Percentiles rank a stretch among this genome's conserved stretches.
These are phyloP conservation scores for Trichogramma pretiosum DNA, from an alignment of 1,140 invertebrate genomes.

Conservation along the genomic window DNA sequence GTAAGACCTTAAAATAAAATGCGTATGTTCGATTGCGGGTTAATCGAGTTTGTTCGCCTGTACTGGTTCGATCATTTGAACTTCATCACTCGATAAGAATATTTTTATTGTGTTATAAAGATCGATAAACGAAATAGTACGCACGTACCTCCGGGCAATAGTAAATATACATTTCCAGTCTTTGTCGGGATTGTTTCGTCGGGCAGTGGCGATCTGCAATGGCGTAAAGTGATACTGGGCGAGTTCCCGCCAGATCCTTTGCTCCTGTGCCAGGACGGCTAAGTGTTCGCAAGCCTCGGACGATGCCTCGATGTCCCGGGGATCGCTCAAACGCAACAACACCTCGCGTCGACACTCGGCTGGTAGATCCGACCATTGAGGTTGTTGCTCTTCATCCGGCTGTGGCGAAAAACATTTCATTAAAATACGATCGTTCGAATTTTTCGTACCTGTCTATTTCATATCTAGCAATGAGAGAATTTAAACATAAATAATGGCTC, in stretches of 20 bases:
- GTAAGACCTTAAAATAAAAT: conserved; percentile 57
- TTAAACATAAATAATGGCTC: no score
- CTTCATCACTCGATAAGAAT: neutral
- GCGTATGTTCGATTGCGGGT: no score
- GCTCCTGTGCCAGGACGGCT: conserved; percentile 74
- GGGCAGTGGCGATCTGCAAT: conserved; percentile 61
- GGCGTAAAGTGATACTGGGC: conserved; percentile 86
- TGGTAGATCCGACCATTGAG: conserved; percentile 82
- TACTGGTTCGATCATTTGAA: neutral
- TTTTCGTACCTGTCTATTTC: neutral
- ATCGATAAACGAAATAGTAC: no score
- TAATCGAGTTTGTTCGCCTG: conserved; percentile 5
- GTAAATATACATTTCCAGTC: conserved; percentile 43
- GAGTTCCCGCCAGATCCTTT: conserved; percentile 84
- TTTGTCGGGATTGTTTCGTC: conserved; percentile 54
- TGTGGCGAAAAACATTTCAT: conserved; percentile 41
- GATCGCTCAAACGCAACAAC: conserved; percentile 79
- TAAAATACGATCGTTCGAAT: conserved; percentile 6
- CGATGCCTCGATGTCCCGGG: conserved; percentile 75
- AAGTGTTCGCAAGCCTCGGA: conserved; percentile 58
- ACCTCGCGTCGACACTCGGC: conserved; percentile 89
- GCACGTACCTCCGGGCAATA: conserved; percentile 40
- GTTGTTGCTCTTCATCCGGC: conserved; percentile 73
- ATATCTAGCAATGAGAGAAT: no score
- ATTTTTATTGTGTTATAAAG: no score